A percentile compares a stretch with the other conserved stretches of the same genome.
Conservation (phyloP, 2,797 vertebrate species). For the Enteromius paludinosus region DNA sequence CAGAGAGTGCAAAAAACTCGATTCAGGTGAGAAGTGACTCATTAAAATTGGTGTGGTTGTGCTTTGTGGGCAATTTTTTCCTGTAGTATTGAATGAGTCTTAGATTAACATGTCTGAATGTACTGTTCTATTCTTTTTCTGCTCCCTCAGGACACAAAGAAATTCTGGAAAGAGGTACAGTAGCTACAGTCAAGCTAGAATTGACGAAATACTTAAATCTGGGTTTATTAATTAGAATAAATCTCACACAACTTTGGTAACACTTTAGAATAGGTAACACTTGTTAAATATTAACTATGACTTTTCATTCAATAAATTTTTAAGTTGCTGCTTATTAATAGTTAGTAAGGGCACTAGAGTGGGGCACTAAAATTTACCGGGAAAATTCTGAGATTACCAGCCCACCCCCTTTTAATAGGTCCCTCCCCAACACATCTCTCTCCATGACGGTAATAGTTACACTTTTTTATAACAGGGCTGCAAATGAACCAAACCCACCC, state of each 20-base stretch:
- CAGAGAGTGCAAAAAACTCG: slow-evolving; percentile 87
- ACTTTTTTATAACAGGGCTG: too few relatives aligned
- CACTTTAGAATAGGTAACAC: too few relatives aligned
- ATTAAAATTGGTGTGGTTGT: neutral
- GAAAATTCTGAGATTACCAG: too few relatives aligned
- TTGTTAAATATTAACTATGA: too few relatives aligned
- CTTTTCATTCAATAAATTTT: too few relatives aligned
- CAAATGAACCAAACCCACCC: too few relatives aligned
- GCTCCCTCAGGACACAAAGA: slow-evolving; percentile 84
- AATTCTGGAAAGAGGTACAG: slow-evolving; percentile 94
- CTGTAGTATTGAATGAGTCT: neutral
- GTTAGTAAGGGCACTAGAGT: too few relatives aligned
- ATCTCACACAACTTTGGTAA: neutral
- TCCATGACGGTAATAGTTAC: too few relatives aligned
- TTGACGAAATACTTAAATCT: neutral
- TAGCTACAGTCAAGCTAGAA: neutral
- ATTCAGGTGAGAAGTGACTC: slow-evolving; percentile 85
- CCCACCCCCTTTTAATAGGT: too few relatives aligned
- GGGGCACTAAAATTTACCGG: too few relatives aligned
- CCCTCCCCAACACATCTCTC: too few relatives aligned
- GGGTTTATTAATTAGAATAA: neutral
- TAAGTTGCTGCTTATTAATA: too few relatives aligned
- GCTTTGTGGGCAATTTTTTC: neutral
- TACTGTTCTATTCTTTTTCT: slow-evolving; percentile 50
- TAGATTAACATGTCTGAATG: neutral